Evolutionary conservation across 1,140 invertebrate species (phyloP).

Genomic region (Leguminivora glycinivorella): DNA sequence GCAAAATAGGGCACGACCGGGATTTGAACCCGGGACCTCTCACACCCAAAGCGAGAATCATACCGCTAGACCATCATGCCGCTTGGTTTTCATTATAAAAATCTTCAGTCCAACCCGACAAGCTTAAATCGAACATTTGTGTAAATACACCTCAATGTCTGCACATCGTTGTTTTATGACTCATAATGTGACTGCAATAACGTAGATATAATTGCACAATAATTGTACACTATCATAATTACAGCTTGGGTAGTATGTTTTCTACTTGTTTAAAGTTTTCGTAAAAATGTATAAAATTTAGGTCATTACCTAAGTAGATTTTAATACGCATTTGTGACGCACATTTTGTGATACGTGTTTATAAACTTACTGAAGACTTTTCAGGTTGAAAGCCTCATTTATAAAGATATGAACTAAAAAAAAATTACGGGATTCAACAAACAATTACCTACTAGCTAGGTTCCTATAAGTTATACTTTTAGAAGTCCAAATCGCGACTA

Average conservation of each 20-base stretch:
- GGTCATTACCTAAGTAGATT: too few species aligned
- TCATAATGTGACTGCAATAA: not conserved
- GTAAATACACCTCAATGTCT: not conserved
- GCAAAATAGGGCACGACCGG: conserved; percentile 27
- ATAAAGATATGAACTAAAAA: too few species aligned
- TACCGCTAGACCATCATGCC: conserved; percentile 27
- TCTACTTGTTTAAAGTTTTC: not conserved
- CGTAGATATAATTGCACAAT: not conserved
- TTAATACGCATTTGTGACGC: too few species aligned
- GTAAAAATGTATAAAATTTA: too few species aligned
- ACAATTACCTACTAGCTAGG: too few species aligned
- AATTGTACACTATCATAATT: not conserved
- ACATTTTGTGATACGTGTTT: too few species aligned
- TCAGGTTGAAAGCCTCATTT: too few species aligned
- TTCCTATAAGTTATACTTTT: too few species aligned
- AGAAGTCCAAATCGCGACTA: too few species aligned
- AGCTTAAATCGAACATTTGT: not conserved
- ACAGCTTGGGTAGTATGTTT: not conserved
- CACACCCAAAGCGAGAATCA: conserved; percentile 28
- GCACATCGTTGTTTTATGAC: not conserved
- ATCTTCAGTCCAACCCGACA: not conserved
- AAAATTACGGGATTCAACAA: too few species aligned
- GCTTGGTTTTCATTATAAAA: not conserved
- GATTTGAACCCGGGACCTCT: conserved; percentile 28
- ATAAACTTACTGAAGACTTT: too few species aligned